These are phyloP conservation scores for Dryadula phaetusa DNA, from an alignment of 2,888 invertebrate genomes.

Conservation along the genomic window DNA sequence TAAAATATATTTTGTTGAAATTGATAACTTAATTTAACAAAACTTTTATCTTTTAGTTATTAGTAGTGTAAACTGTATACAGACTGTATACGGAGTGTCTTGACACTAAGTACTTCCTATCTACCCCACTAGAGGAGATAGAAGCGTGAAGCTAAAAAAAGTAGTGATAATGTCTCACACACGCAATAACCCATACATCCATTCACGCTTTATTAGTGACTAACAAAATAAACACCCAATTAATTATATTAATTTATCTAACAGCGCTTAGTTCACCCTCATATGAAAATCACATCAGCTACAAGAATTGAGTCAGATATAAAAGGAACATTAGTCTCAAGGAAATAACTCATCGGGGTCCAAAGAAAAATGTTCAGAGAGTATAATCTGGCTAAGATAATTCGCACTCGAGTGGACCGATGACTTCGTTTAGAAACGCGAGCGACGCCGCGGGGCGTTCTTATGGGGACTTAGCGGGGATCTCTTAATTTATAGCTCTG, in stretches of 20 bases:
- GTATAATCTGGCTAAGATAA: constrained; percentile 74
- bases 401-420: constrained; percentile 73
- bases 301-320: constrained; percentile 26
- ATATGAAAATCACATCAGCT: constrained; percentile 13
- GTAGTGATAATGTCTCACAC: background rate
- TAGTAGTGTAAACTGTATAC: too few relatives aligned
- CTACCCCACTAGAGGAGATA: too few relatives aligned
- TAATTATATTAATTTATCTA: constrained; percentile 1
- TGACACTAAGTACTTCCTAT: too few relatives aligned
- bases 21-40: too few relatives aligned
- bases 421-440: constrained; percentile 70
- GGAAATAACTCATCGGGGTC: constrained; percentile 46
- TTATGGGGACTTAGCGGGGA: constrained; percentile 82
- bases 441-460: constrained; percentile 75
- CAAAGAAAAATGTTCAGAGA: constrained; percentile 64
- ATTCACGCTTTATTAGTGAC: background rate
- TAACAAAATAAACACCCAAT: background rate
- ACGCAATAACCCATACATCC: background rate
- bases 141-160: background rate
- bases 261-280: constrained; percentile 4
- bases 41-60: too few relatives aligned
- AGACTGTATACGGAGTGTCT: too few relatives aligned
- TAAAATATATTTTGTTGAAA: too few relatives aligned
- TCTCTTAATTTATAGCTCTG: constrained; percentile 82
- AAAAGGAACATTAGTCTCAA: constrained; percentile 34